A percentile compares a stretch with the other conserved stretches of the same genome.
Evolutionary conservation across 2,797 vertebrate species (phyloP).

Genomic region (Discoglossus pictus): DNA sequence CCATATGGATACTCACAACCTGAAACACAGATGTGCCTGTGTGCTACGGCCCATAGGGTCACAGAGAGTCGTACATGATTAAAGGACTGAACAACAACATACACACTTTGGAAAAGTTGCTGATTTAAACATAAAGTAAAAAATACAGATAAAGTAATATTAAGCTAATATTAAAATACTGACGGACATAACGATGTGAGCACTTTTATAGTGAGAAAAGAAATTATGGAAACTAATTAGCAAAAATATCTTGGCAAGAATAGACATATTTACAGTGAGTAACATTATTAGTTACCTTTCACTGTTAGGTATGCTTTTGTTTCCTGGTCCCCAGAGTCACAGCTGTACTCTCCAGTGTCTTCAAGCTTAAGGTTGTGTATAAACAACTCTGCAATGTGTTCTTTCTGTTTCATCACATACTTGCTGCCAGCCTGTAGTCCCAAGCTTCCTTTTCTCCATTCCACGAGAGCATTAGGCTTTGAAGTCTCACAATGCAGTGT

Average conservation of each 20-base stretch:
- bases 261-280: no score
- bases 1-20: no score
- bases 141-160: not conserved
- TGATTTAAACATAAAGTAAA: not conserved
- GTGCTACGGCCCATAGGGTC: no score
- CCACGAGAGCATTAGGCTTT: conserved; percentile 60
- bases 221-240: no score
- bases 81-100: no score
- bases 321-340: conserved; percentile 61
- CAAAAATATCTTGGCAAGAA: no score
- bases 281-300: conserved; percentile 57
- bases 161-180: not conserved
- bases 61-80: no score
- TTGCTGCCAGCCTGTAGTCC: conserved; percentile 44
- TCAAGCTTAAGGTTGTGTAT: conserved; percentile 69
- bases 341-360: conserved; percentile 67
- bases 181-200: no score
- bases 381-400: conserved; percentile 70
- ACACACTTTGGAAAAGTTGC: no score
- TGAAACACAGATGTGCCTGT: no score
- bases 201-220: no score
- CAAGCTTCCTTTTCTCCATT: conserved; percentile 63
- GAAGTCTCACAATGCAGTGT: conserved; percentile 65
- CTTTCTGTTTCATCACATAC: conserved; percentile 73
- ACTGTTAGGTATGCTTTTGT: conserved; percentile 59